phyloP scores from a whole-genome alignment of 2,113 vertebrate genomes.

The Syngnathus floridae region DNA sequence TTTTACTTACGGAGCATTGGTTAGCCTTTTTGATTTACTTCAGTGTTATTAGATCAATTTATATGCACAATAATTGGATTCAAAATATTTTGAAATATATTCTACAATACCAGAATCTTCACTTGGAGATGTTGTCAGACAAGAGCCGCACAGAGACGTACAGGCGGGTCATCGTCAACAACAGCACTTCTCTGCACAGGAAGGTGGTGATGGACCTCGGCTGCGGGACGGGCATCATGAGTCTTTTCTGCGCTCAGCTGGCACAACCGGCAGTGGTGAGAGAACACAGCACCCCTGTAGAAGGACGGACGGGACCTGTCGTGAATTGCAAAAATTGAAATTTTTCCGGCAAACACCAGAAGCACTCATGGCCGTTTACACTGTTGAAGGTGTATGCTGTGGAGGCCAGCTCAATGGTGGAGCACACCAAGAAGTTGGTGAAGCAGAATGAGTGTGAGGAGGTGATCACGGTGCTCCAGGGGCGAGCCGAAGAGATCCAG shows the following conservation, averaged over 20 bases:
- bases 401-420: slow-evolving; percentile 76
- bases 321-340: too few species aligned
- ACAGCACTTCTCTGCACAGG: slow-evolving; percentile 61
- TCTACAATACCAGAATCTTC: slow-evolving; percentile 64
- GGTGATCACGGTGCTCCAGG: slow-evolving; percentile 67
- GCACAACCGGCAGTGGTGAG: slow-evolving; percentile 68
- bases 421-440: slow-evolving; percentile 73
- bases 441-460: slow-evolving; percentile 68
- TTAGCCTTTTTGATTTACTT: slow-evolving; percentile 20
- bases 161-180: slow-evolving; percentile 66
- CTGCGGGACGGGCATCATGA: slow-evolving; percentile 78
- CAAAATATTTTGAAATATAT: neutral
- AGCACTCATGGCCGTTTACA: neutral
- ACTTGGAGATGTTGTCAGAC: slow-evolving; percentile 78
- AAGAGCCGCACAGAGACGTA: slow-evolving; percentile 72
- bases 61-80: too few species aligned
- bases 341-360: too few species aligned
- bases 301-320: too few species aligned
- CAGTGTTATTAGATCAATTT: neutral
- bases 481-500: slow-evolving; percentile 72
- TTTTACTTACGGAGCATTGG: slow-evolving; percentile 73
- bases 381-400: slow-evolving; percentile 73
- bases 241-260: slow-evolving; percentile 74
- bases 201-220: slow-evolving; percentile 77
- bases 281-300: neutral